A percentile compares a stretch with the other conserved stretches of the same genome.
Conservation (phyloP, 2,113 vertebrate genomes). For the Thunnus maccoyii region DNA sequence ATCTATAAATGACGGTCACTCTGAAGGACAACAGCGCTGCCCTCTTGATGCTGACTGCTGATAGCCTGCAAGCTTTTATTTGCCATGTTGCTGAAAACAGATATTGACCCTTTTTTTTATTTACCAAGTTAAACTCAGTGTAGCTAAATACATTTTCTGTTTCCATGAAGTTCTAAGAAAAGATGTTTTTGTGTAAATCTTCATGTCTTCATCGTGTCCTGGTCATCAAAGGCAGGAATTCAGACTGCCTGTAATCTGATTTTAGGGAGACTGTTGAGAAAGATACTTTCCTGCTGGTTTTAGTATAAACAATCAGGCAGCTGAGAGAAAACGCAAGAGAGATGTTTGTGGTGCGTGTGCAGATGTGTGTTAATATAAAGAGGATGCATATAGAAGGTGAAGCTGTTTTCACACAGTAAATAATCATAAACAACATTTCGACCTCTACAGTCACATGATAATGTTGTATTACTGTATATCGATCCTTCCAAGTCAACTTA, state of each 20-base stretch:
- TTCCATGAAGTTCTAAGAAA: constrained; percentile 46
- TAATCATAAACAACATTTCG: neutral
- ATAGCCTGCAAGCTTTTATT: neutral
- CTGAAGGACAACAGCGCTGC: constrained; percentile 12
- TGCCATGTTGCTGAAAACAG: neutral
- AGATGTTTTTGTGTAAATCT: constrained; percentile 33
- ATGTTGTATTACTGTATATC: neutral
- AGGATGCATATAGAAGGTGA: neutral
- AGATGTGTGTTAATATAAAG: neutral
- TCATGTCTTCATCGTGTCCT: neutral
- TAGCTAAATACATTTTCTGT: constrained; percentile 47
- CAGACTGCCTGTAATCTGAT: constrained; percentile 73
- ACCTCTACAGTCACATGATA: neutral
- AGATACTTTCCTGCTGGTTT: constrained; percentile 61
- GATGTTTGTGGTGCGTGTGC: neutral
- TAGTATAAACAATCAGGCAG: constrained; percentile 64
- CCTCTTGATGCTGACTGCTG: neutral
- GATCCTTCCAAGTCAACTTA: constrained; percentile 7
- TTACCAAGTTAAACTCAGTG: constrained; percentile 27
- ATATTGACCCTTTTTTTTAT: neutral
- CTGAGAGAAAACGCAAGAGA: constrained; percentile 20
- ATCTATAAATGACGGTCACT: neutral
- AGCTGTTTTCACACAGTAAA: neutral
- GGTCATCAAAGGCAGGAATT: constrained; percentile 58
- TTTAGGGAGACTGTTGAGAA: constrained; percentile 66